Evolutionary conservation across 37 sponge, comb jelly and placozoan genomes (phyloP).

Genomic region (Oopsacas minuta): DNA sequence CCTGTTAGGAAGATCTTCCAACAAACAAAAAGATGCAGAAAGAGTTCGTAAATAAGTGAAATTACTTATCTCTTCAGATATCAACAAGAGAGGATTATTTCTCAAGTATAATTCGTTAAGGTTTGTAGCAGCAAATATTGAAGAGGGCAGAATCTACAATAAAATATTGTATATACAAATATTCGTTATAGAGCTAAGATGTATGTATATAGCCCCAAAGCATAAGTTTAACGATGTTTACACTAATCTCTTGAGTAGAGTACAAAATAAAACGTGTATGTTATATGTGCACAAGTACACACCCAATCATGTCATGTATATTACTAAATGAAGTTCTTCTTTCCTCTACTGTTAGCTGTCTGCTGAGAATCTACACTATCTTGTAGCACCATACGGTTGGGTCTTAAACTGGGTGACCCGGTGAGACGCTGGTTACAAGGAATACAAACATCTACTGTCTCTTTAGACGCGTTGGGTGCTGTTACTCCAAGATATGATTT

Average conservation of each 20-base stretch:
- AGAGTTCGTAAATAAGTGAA: not conserved
- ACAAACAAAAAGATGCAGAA: not conserved
- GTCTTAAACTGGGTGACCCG: not conserved
- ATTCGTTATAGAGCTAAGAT: too few relatives aligned
- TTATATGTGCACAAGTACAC: too few relatives aligned
- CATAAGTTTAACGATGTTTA: not conserved
- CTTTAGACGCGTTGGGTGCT: not conserved
- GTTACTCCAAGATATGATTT: not conserved
- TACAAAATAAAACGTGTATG: not conserved
- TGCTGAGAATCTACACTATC: not conserved
- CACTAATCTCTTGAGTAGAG: not conserved
- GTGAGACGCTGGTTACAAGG: not conserved
- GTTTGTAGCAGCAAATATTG: not conserved
- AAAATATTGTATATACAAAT: too few relatives aligned
- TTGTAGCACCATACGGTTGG: slow-evolving; percentile 5
- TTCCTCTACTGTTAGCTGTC: not conserved
- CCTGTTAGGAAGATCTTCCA: not conserved
- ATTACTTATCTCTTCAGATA: not conserved
- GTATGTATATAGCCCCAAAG: not conserved
- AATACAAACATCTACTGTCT: not conserved
- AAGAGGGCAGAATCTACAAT: not conserved
- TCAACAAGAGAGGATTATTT: not conserved
- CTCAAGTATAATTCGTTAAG: not conserved
- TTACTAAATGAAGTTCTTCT: slow-evolving; percentile 9
- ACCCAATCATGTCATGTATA: not conserved